These are phyloP conservation scores for Electrophaes corylata DNA, from an alignment of 2,888 invertebrate species.

Conservation along the genomic window DNA sequence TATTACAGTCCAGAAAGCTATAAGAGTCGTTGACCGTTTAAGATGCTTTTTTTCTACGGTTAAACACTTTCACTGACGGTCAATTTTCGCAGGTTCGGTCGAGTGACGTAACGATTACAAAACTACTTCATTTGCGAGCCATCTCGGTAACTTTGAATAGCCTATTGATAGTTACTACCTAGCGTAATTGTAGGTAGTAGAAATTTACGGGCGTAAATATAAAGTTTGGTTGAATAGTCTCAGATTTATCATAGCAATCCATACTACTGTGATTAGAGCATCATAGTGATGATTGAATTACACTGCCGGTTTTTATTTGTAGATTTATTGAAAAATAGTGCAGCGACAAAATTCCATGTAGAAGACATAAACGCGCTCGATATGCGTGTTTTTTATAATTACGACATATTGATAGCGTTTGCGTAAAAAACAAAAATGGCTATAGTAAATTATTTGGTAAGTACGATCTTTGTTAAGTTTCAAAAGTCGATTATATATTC, in stretches of 20 bases:
- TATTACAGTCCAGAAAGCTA: conserved; percentile 27
- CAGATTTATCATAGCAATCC: not conserved
- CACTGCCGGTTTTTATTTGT: no score
- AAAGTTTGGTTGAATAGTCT: not conserved
- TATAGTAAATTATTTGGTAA: no score
- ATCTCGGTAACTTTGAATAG: conserved; percentile 27
- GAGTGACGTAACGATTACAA: conserved; percentile 62
- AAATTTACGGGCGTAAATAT: not conserved
- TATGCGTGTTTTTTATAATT: not conserved
- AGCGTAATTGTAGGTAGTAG: not conserved
- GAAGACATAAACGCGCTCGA: conserved; percentile 17
- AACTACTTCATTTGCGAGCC: conserved; percentile 55
- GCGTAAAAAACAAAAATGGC: no score
- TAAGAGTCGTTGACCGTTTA: conserved; percentile 52
- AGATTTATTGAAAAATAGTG: not conserved
- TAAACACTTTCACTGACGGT: conserved; percentile 68
- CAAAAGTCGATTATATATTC: no score
- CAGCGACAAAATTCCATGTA: not conserved
- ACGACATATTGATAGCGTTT: no score
- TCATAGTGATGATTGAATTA: not conserved
- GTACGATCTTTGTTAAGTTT: no score
- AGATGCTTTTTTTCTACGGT: conserved; percentile 50
- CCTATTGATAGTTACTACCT: not conserved
- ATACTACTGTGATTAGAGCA: no score
- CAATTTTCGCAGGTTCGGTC: conserved; percentile 59